These are phyloP conservation scores for Genyomyrus donnyi DNA, from an alignment of 2,113 vertebrate species.

Conservation along the genomic window DNA sequence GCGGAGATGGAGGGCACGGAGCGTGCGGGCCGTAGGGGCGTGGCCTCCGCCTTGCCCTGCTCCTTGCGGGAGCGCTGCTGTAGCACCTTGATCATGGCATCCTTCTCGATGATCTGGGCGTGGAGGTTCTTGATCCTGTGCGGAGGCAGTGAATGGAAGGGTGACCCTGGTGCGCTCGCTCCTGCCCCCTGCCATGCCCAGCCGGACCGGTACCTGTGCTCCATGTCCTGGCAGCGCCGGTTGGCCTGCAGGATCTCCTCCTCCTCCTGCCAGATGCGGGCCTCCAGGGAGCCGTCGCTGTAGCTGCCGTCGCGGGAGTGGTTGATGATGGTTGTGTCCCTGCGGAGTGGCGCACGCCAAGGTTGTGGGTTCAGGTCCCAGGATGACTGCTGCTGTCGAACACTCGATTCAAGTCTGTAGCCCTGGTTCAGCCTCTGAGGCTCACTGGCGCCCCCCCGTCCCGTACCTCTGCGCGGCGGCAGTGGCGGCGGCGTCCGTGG, in stretches of 20 bases:
- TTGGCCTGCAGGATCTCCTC: conserved; percentile 68
- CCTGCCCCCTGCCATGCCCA: neutral
- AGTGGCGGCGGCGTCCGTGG: conserved; percentile 67
- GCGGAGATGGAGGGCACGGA: conserved; percentile 66
- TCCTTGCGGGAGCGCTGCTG: conserved; percentile 76
- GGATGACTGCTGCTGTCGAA: neutral
- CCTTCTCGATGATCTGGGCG: conserved; percentile 81
- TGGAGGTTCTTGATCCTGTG: conserved; percentile 77
- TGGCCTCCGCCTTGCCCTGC: conserved; percentile 49
- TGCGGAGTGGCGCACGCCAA: conserved; percentile 37
- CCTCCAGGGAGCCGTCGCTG: conserved; percentile 57
- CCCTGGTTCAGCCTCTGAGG: neutral
- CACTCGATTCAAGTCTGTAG: neutral
- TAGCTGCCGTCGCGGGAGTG: conserved; percentile 74
- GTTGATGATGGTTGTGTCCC: conserved; percentile 62
- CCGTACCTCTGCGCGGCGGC: conserved; percentile 61
- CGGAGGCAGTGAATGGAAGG: neutral
- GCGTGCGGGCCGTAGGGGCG: conserved; percentile 64
- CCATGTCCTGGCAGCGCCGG: conserved; percentile 75
- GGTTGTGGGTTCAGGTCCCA: neutral
- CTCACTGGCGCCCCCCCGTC: neutral
- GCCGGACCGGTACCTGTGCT: conserved; percentile 61
- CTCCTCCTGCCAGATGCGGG: conserved; percentile 68
- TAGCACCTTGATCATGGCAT: conserved; percentile 82
- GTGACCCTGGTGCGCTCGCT: neutral